A percentile compares a stretch with the other conserved stretches of the same genome.
Conservation (phyloP, 2,797 vertebrate species). For the Neomorphus geoffroyi region DNA sequence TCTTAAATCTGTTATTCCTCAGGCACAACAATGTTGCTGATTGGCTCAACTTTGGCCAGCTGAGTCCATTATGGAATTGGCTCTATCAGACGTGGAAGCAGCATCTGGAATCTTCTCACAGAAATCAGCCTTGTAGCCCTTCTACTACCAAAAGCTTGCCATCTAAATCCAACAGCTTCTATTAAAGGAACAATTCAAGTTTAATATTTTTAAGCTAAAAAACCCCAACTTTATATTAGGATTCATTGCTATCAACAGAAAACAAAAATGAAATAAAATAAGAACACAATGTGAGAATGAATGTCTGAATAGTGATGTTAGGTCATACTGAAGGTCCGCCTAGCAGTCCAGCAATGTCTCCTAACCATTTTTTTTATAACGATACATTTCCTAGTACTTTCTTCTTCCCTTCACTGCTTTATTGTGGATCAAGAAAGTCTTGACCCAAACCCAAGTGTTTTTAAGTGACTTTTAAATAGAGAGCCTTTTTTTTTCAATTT, state of each 20-base stretch:
- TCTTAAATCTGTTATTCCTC: not conserved
- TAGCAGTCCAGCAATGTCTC: accelerated
- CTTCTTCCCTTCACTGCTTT: not conserved
- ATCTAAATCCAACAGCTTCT: not conserved
- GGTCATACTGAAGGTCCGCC: not conserved
- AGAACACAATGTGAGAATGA: not conserved
- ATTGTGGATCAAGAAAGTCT: not conserved
- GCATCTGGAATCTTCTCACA: not conserved
- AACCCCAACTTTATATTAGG: not conserved
- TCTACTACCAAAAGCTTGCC: not conserved
- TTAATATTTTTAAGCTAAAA: not conserved
- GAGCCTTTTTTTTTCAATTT: not conserved
- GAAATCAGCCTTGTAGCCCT: not conserved
- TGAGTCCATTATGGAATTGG: not conserved
- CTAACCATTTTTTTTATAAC: not conserved
- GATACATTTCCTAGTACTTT: not conserved
- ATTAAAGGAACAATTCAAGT: not conserved
- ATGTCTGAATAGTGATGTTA: not conserved
- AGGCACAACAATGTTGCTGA: not conserved
- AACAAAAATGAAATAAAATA: not conserved
- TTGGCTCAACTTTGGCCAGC: not conserved
- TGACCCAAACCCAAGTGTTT: not conserved
- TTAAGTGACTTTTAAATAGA: not conserved
- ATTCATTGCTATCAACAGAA: not conserved
- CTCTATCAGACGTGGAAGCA: not conserved